Conservation (phyloP, 1,140 invertebrate genomes). For the Metaphire vulgaris region DNA sequence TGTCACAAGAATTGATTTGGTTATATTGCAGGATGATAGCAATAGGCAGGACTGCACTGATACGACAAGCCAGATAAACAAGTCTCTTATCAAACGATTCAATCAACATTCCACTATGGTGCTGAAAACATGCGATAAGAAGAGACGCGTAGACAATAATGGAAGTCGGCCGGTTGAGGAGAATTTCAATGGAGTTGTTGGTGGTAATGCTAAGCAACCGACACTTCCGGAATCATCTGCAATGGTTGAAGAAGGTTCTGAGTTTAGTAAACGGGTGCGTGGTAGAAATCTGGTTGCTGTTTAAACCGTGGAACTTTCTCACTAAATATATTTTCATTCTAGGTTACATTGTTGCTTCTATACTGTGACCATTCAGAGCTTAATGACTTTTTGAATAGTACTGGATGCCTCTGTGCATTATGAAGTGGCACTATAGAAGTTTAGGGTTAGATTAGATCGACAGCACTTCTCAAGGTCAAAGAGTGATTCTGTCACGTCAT, state of each 20-base stretch:
- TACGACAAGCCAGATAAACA: conserved; percentile 58
- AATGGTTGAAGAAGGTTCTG: background rate
- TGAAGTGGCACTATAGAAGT: no score
- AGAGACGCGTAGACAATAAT: background rate
- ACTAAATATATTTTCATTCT: no score
- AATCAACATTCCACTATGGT: conserved; percentile 98
- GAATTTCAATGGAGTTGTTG: background rate
- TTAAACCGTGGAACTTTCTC: no score
- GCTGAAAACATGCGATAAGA: conserved; percentile 66
- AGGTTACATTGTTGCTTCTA: no score
- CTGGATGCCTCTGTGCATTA: no score
- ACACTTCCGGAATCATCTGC: background rate
- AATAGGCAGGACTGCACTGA: conserved; percentile 15
- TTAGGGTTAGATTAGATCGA: no score
- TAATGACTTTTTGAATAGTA: no score
- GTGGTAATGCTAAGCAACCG: background rate
- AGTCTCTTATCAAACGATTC: conserved; percentile 86
- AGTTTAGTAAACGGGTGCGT: background rate
- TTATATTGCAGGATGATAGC: background rate
- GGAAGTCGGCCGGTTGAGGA: conserved; percentile 19
- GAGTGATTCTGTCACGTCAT: no score
- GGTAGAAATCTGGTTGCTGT: no score
- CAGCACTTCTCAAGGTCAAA: no score
- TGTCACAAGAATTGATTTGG: no score
- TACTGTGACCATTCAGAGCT: no score